Evolutionary conservation across 2,797 vertebrate species (phyloP), one percentile per base, ranked within the genome.

Genomic region (Pempheris klunzingeri): DNA sequence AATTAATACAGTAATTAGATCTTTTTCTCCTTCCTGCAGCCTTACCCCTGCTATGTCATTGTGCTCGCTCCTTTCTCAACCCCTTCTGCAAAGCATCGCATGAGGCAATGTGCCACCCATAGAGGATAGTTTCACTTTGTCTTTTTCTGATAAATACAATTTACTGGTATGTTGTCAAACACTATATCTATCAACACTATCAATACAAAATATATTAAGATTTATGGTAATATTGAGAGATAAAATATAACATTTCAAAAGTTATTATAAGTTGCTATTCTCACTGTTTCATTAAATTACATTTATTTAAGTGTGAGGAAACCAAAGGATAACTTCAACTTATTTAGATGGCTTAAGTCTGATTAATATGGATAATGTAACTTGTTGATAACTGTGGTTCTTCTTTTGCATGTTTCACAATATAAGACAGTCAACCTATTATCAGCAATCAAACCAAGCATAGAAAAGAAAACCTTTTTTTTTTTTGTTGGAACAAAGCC

Each of bases 1-100:
- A 90, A 91, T 95, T 93, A 92, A 93, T 93, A 92, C 84, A 90
- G 83, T 91, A 93, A 94, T 95, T 94, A 92, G 85, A 81, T 85
- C 78, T 84, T 77, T 87, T 87, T 78, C 79, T 78, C 41, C 80
- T 78, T 91, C 77, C 62, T 87, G 57, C 84, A 84, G 75, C 62
- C 81, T 80, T 83, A 81, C 81, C 55, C 77, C 78, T 84, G 82
- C 84, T 83, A 87, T 77, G 80, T 85, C 82, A 71, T 88, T 91
- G 83, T 83, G 72, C 68, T 81, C 7, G 32, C 57, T 86, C 52
- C 60, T 83, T 85, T 73, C 76, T 69, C 43, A 67, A 54, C 60
- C 66, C 57, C 38, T 11, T 71, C 62, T 71, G 60, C 28, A 61
- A 28, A 77, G 71, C 41, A 60, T 77, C 57, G 71, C 24, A 71